Conservation (phyloP, 2,888 invertebrate genomes). For the Drosophila tanythrix region DNA sequence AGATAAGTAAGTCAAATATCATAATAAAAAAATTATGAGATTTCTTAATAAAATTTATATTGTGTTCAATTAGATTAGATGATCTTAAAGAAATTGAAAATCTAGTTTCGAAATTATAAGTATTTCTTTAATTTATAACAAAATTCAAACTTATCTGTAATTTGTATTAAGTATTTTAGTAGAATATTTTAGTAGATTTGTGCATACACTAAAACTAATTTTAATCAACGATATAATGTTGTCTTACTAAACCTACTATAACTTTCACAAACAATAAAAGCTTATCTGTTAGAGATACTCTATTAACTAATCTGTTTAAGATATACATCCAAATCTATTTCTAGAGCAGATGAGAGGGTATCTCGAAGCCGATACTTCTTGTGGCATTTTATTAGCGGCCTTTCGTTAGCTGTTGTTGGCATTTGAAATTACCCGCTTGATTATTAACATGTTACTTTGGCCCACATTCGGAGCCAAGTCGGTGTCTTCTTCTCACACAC, state of each 20-base stretch:
- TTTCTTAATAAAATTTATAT: background rate
- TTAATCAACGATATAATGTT: background rate
- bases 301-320: background rate
- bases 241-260: background rate
- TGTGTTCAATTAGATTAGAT: background rate
- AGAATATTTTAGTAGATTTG: background rate
- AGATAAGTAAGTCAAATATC: background rate
- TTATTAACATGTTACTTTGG: constrained; percentile 66
- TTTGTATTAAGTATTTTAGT: background rate
- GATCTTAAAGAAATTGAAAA: background rate
- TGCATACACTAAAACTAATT: background rate
- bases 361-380: background rate
- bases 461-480: constrained; percentile 60
- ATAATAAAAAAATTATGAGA: background rate
- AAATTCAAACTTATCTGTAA: background rate
- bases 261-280: background rate
- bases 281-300: background rate
- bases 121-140: background rate
- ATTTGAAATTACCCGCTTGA: constrained; percentile 75
- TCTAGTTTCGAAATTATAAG: background rate
- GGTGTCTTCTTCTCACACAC: constrained; percentile 27
- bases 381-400: background rate
- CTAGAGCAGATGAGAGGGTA: constrained; percentile 35
- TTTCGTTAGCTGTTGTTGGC: constrained; percentile 42
- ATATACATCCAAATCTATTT: background rate